Evolutionary conservation across 2,113 vertebrate species (phyloP), one percentile per base, ranked within the genome.

Genomic region (Tetrao urogallus): DNA sequence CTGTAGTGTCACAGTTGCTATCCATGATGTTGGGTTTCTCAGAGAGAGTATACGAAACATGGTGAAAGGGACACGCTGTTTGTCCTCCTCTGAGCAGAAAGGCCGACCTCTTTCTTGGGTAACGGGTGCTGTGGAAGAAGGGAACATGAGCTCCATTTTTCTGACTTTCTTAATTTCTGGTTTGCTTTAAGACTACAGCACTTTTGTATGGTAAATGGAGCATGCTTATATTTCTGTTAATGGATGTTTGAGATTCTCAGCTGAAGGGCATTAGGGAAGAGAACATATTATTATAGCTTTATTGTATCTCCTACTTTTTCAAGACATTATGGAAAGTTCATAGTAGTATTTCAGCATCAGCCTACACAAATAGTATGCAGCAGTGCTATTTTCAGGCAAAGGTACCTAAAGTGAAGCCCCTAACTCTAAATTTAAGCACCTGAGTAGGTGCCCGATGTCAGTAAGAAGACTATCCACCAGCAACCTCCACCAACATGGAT

Each of bases 201-300:
- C 77, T 15, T 84, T 89, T 70, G 9, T 80, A 32, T 77, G 60
- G 61, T 64, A 83, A 88, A 89, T 88, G 69, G 22, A 92, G 50
- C 52, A 32, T 67, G 34, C 42, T 77, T 89, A 2, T 80, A 45
- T 93, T 93, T 76, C 40, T 86, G 18, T 75, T 88, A 92, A 83
- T 74, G 83, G n/a, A 8, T 67, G 57, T 83, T 72, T 70, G 67
- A 89, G 60, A 85, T 88, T 80, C 71, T 89, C 6, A 7, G n/a
- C 69, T 64, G 57, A 92, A 72, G 40, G 45, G 17, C 60, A 86
- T 89, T 88, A 93, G 34, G 27, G 34, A 78, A 94, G 79, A 83
- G 75, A 86, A 85, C 50, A 57, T 87, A 73, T 76, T 86, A 93
- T 92, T 89, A 81, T 52, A 56, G 47, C 93, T 94, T 92, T 81